A percentile compares a stretch with the other conserved stretches of the same genome.
These are phyloP conservation scores for Drosophila antonietae DNA, from an alignment of 2,888 invertebrate species.

Conservation along the genomic window DNA sequence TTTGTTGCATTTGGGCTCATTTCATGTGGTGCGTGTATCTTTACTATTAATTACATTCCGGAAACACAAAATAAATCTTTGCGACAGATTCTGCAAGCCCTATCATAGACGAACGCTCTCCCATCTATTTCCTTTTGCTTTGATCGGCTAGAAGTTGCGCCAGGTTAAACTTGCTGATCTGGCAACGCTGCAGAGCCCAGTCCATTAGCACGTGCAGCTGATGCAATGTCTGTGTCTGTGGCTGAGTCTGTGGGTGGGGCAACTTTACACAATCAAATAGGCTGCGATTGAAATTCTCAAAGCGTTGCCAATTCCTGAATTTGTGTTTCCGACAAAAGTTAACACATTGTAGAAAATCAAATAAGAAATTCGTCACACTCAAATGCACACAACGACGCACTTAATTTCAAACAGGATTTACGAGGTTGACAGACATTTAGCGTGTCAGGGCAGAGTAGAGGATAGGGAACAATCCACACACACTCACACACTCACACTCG, in stretches of 20 bases:
- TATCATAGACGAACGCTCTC: neutral
- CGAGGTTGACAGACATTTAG: slow-evolving; percentile 80
- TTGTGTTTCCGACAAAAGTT: slow-evolving; percentile 66
- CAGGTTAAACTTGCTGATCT: neutral
- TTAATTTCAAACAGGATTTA: slow-evolving; percentile 79
- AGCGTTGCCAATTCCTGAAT: slow-evolving; percentile 72
- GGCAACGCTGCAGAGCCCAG: slow-evolving; percentile 24
- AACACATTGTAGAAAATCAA: slow-evolving; percentile 79
- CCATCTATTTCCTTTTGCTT: neutral
- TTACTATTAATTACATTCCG: slow-evolving; percentile 86
- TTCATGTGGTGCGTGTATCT: slow-evolving; percentile 87
- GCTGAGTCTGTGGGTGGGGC: slow-evolving; percentile 42
- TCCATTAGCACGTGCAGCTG: slow-evolving; percentile 52
- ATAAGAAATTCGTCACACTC: slow-evolving; percentile 76
- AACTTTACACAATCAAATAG: slow-evolving; percentile 23
- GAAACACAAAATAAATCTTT: slow-evolving; percentile 85
- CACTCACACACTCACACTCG: slow-evolving; percentile 19
- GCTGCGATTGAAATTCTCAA: slow-evolving; percentile 67
- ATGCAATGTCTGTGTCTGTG: slow-evolving; percentile 47
- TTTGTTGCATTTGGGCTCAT: slow-evolving; percentile 89
- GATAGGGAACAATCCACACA: slow-evolving; percentile 2
- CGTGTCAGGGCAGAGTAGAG: slow-evolving; percentile 43
- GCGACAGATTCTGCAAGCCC: slow-evolving; percentile 59
- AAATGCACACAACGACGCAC: slow-evolving; percentile 57
- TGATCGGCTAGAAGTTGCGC: too few relatives aligned